Percentiles rank a stretch among this genome's conserved stretches.
Evolutionary conservation across 1,140 invertebrate species (phyloP).

Genomic region (Meteorus sp.): DNA sequence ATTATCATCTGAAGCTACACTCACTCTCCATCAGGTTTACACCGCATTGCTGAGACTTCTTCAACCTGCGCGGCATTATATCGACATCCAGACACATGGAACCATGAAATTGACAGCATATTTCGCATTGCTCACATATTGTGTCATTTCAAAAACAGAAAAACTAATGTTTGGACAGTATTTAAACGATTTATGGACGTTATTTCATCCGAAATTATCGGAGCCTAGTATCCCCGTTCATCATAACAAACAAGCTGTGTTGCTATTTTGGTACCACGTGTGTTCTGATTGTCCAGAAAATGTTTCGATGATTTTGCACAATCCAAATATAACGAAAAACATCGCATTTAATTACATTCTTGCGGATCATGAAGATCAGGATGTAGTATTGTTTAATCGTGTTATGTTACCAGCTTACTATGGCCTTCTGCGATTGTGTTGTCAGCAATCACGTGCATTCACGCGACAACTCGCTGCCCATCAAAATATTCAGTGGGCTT

Average conservation of each 20-base stretch:
- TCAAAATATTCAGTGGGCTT: constrained; percentile 95
- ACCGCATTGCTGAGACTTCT: constrained; percentile 76
- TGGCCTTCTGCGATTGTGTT: constrained; percentile 84
- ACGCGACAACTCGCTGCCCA: constrained; percentile 84
- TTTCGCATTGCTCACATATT: constrained; percentile 88
- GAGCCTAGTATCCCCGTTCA: constrained; percentile 92
- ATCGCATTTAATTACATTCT: constrained; percentile 97
- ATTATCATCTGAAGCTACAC: constrained; percentile 71
- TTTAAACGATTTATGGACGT: constrained; percentile 87
- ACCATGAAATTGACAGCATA: constrained; percentile 90
- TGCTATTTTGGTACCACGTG: constrained; percentile 92
- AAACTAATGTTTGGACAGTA: constrained; percentile 91
- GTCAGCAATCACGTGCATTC: constrained; percentile 82
- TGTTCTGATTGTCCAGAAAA: constrained; percentile 91
- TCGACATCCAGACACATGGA: constrained; percentile 81
- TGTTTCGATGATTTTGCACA: constrained; percentile 81
- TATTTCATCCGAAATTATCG: constrained; percentile 93
- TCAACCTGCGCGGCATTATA: constrained; percentile 81
- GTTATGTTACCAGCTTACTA: constrained; percentile 95
- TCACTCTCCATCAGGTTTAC: constrained; percentile 83
- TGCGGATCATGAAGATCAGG: constrained; percentile 93
- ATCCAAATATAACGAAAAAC: constrained; percentile 84
- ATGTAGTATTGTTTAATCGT: constrained; percentile 90
- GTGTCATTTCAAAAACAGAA: constrained; percentile 84
- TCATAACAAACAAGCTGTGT: constrained; percentile 91